These are phyloP conservation scores for Polylopha cassiicola DNA, from an alignment of 2,888 invertebrate species.

Conservation along the genomic window DNA sequence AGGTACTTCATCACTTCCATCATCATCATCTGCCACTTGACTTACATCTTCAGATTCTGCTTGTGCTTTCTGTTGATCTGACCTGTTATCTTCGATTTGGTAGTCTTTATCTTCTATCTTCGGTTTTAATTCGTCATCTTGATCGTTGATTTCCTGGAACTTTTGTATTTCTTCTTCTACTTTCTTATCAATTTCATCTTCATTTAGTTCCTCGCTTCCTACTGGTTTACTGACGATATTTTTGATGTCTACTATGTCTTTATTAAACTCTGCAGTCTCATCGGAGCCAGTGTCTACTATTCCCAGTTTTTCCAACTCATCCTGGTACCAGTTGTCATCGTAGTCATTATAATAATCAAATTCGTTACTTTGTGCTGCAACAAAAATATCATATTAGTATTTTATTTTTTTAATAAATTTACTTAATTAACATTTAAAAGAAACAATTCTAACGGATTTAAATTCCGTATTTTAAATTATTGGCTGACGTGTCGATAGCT, in stretches of 20 bases:
- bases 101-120: slow-evolving; percentile 38
- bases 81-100: slow-evolving; percentile 55
- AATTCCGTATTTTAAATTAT: too few species aligned
- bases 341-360: slow-evolving; percentile 16
- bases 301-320: slow-evolving; percentile 23
- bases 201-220: slow-evolving; percentile 19
- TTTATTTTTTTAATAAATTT: not conserved
- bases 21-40: slow-evolving; percentile 13
- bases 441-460: too few species aligned
- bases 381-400: not conserved
- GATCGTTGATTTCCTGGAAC: slow-evolving; percentile 17
- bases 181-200: slow-evolving; percentile 24
- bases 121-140: slow-evolving; percentile 13
- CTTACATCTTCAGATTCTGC: slow-evolving; percentile 6
- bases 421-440: not conserved
- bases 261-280: not conserved
- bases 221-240: slow-evolving; percentile 1
- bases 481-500: too few species aligned
- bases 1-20: slow-evolving; percentile 7
- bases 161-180: slow-evolving; percentile 21
- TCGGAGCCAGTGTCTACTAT: slow-evolving; percentile 22
- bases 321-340: slow-evolving; percentile 28
- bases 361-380: slow-evolving; percentile 20
- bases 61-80: slow-evolving; percentile 29
- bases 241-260: slow-evolving; percentile 1